Conservation (phyloP, 2,888 invertebrate species). For the Heliconius charithonia region DNA sequence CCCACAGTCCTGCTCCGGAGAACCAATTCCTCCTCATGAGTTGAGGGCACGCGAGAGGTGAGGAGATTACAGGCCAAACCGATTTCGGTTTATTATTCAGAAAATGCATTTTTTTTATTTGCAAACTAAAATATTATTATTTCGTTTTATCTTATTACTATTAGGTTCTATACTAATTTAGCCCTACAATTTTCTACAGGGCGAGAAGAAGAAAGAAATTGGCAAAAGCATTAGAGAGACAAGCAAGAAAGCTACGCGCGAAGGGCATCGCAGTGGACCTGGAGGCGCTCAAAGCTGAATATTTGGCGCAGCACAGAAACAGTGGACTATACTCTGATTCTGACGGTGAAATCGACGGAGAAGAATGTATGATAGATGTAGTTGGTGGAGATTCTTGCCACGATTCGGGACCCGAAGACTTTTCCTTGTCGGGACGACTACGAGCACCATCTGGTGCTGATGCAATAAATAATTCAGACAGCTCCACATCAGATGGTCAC, state of each 20-base stretch:
- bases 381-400: slow-evolving; percentile 92
- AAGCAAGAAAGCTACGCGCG: slow-evolving; percentile 95
- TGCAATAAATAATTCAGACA: slow-evolving; percentile 84
- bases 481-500: slow-evolving; percentile 79
- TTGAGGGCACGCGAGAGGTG: slow-evolving; percentile 91
- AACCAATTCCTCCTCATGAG: slow-evolving; percentile 97
- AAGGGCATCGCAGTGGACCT: slow-evolving; percentile 95
- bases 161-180: slow-evolving; percentile 81
- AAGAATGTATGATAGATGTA: slow-evolving; percentile 91
- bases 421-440: slow-evolving; percentile 83
- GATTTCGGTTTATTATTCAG: slow-evolving; percentile 12
- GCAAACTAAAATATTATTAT: slow-evolving; percentile 4
- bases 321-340: slow-evolving; percentile 85
- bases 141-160: slow-evolving; percentile 46
- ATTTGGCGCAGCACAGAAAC: slow-evolving; percentile 90
- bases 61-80: slow-evolving; percentile 70
- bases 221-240: slow-evolving; percentile 94
- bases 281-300: slow-evolving; percentile 92
- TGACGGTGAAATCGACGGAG: slow-evolving; percentile 84
- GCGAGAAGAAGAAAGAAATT: slow-evolving; percentile 95
- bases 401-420: slow-evolving; percentile 86
- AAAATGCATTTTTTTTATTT: not conserved
- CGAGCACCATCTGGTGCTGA: slow-evolving; percentile 84
- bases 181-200: slow-evolving; percentile 82
- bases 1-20: slow-evolving; percentile 98